Percentiles rank a stretch among this genome's conserved stretches.
Conservation (phyloP, 2,113 vertebrate genomes). For the Excalfactoria chinensis region DNA sequence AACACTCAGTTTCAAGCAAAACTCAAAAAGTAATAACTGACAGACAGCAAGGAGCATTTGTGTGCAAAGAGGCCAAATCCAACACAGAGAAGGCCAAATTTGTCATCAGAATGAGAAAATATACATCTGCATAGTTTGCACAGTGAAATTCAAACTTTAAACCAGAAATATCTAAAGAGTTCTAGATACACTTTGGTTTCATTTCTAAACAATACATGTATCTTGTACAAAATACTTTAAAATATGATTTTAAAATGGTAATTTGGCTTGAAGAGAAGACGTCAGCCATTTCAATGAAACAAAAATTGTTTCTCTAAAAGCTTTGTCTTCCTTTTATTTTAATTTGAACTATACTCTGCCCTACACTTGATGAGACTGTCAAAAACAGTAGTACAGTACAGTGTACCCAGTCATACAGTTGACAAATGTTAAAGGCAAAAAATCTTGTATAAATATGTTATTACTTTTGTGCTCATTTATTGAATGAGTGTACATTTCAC, state of each 20-base stretch:
- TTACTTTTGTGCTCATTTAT: neutral
- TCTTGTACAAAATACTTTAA: neutral
- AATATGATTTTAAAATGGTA: neutral
- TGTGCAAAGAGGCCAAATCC: neutral
- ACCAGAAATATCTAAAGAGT: neutral
- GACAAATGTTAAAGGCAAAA: neutral
- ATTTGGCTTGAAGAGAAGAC: neutral
- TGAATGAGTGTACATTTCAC: neutral
- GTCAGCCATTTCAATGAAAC: neutral
- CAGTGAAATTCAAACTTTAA: neutral
- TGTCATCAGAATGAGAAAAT: neutral
- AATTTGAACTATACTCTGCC: neutral
- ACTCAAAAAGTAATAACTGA: neutral
- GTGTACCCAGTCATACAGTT: neutral
- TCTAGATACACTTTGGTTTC: neutral
- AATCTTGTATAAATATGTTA: neutral
- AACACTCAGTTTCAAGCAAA: neutral
- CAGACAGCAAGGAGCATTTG: neutral
- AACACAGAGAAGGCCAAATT: neutral
- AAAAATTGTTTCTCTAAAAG: neutral
- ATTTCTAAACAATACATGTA: neutral
- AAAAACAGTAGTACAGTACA: neutral
- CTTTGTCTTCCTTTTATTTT: neutral
- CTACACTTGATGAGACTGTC: neutral
- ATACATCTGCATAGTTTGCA: neutral